Evolutionary conservation across 1,140 invertebrate genomes (phyloP), one percentile per base, ranked within the genome.

Genomic region (Philopotamus ludificatus): DNA sequence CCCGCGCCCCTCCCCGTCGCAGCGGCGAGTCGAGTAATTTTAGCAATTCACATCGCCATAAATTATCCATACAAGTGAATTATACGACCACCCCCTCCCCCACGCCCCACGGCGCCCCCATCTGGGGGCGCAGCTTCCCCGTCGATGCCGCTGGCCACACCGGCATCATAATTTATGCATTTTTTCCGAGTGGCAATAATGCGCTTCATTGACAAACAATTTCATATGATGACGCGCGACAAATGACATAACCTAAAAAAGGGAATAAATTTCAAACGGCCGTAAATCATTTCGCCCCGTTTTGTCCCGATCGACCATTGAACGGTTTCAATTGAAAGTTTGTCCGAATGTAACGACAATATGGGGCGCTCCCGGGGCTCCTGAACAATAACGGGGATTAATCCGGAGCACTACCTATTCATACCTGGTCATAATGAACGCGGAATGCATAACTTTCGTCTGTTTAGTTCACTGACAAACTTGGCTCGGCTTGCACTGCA

Each of bases 1-100:
- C n/a, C n/a, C 3, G 21, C 25, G 4, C 7, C 21, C 20, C 4
- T 7, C 28, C n/a, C 23, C 8, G 54, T 42, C 47, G 55, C 49
- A 50, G 45, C 55, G 15, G 12, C 1, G 50, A 25, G 45, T 23
- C 8, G 63, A 69, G 63, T 69, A 66, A 66, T 69, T 69, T 69
- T 59, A 69, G 67, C 63, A 69, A 69, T 66, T 69, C 67, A 62
- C 67, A 63, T 59, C 50, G 63, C 55, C 64, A 59, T 69, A 69
- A 66, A 69, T 69, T 69, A 66, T 69, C 67, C 64, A 63, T 59
- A 63, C 59, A 66, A 69, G 59, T 63, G 67, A 60, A 65, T 65
- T 68, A 65, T 65, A 42, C 45, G 7, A 21, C 65, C 34, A 28
- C 28, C 28, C 22, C 9, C 18, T 10, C 20, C 8, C 54, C 1